Percentiles rank a stretch among this genome's conserved stretches.
Evolutionary conservation across 2,888 invertebrate genomes (phyloP).

Genomic region (Margaritifera margaritifera): DNA sequence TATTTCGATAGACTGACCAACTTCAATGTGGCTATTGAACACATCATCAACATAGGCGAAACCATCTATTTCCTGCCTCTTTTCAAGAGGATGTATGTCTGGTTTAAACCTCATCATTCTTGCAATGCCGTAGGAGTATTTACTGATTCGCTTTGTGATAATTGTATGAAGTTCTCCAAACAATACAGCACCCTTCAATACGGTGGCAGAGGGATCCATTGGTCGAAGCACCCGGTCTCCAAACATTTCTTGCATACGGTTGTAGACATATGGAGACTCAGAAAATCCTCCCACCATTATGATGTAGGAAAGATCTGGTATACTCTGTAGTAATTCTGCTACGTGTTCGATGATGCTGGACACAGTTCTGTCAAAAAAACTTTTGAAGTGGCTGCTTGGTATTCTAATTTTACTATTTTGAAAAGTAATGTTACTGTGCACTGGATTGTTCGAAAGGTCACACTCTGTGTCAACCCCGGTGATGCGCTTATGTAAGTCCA

Average conservation of each 20-base stretch:
- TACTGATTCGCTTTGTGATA: slow-evolving; percentile 26
- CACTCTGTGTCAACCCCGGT: background rate
- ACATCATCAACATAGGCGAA: slow-evolving; percentile 20
- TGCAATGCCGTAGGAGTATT: slow-evolving; percentile 34
- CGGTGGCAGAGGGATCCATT: slow-evolving; percentile 18
- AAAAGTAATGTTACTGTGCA: background rate
- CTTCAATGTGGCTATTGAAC: slow-evolving; percentile 32
- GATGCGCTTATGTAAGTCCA: slow-evolving; percentile 5
- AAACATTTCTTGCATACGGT: background rate
- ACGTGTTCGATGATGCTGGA: background rate
- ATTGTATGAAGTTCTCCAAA: slow-evolving; percentile 25
- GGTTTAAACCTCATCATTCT: slow-evolving; percentile 25
- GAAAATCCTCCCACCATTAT: slow-evolving; percentile 2
- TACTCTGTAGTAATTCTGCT: background rate
- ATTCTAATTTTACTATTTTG: background rate
- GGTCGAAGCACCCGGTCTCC: slow-evolving; percentile 12
- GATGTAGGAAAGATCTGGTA: background rate
- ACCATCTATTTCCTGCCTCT: slow-evolving; percentile 5
- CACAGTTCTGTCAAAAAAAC: background rate
- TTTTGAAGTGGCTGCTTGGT: background rate
- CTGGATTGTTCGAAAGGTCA: background rate
- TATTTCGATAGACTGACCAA: slow-evolving; percentile 6
- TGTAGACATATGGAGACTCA: slow-evolving; percentile 2
- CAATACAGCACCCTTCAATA: slow-evolving; percentile 32
- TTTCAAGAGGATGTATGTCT: slow-evolving; percentile 14